Base-by-base conservation (phyloP, 2,113 vertebrate genomes). In the Zapus hudsonius region DNA sequence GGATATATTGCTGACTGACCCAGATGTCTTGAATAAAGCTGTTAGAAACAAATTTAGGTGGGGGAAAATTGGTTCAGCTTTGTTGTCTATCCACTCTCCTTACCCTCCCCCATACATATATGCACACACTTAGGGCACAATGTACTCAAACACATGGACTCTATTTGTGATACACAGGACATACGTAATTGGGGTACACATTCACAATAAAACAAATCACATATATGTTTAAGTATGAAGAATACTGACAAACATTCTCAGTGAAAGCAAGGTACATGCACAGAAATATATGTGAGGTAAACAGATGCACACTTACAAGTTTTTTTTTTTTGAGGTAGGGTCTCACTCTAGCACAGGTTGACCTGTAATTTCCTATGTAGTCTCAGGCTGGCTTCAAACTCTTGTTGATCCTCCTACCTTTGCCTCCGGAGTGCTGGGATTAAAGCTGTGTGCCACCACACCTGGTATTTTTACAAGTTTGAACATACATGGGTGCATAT, bases 21-120 rank as follows among this genome's bases (percentile, higher is more conserved):
- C 38, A 79, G 25, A 19, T 80, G 17, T 70, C 8, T 84, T 93
- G 61, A 66, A 91, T 75, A 92, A 76, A 76, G 22, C 61, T 95
- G 17, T 70, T 72, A 69, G 22, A 75, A 93, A 95, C 52, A 87
- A 91, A 83, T 67, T 66, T 5, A 40, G 19, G 7, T 5, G 27
- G 19, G 55, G 38, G 31, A 84, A 83, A 89, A 84, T 36, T 91
- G 10, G 2, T 75, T 91, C 23, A 86, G n/a, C 40, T 73, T 93
- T 79, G 8, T 81, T 92, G 33, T 76, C 40, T 63, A 13, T 55
- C 19, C n/a, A 29, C 82, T 17, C 8, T 29, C 12, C 94, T 25
- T 16, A 63, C 13, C 61, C 7, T 47, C 40, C 88, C 17, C 42
- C 33, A 42, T 27, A 67, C 13, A 16, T 25, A 73, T 9, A 31